Percentiles rank a stretch among this genome's conserved stretches.
Evolutionary conservation across 2,113 vertebrate genomes (phyloP).

Genomic region (Macrotis lagotis): DNA sequence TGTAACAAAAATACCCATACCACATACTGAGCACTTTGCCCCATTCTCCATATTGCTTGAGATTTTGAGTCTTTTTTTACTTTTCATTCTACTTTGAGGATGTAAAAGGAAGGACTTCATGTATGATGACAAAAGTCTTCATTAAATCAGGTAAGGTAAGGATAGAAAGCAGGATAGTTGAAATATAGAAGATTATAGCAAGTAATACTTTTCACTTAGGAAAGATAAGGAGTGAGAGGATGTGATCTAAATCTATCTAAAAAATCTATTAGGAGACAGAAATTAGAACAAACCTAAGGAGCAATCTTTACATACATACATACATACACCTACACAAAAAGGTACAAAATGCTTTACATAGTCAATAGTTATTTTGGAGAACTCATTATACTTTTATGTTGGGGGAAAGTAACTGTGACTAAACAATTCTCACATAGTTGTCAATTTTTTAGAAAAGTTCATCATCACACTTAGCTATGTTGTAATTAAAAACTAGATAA

Average conservation of each 20-base stretch:
- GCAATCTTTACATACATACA: neutral
- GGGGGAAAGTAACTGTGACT: neutral
- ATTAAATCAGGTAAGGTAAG: neutral
- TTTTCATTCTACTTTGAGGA: neutral
- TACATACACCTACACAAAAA: neutral
- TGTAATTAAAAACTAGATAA: neutral
- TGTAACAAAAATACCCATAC: neutral
- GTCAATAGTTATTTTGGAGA: neutral
- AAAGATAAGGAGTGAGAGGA: neutral
- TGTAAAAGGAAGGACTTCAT: neutral
- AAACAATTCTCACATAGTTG: neutral
- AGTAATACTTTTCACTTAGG: neutral
- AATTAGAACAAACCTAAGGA: neutral
- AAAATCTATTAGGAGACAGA: neutral
- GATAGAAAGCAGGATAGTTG: neutral
- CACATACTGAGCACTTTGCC: neutral
- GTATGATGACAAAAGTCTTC: neutral
- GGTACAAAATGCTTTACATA: neutral
- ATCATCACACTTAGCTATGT: too few relatives aligned
- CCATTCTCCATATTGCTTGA: neutral
- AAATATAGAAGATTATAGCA: neutral
- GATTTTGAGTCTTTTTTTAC: neutral
- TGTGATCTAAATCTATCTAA: neutral
- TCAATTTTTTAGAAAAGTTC: neutral
- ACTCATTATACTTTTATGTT: neutral